Evolutionary conservation across 2,888 invertebrate species (phyloP), one percentile per base, ranked within the genome.

Genomic region (Zhengitettix transpicula): DNA sequence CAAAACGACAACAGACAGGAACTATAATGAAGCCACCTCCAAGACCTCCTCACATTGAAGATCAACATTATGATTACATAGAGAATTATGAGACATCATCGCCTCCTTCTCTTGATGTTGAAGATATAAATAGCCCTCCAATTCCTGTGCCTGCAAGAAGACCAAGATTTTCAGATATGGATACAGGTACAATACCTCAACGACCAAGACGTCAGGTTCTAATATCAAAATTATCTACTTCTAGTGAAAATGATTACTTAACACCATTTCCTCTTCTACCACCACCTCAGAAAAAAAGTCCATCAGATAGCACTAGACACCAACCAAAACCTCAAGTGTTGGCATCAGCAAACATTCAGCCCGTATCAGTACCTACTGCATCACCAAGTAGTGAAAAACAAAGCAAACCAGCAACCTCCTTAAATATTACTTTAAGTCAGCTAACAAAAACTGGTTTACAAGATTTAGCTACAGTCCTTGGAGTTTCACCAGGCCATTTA

Each of bases 391-490:
- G 60, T 17, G 60, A 62, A 12, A 52, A 53, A 2, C 58, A 63
- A 55, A 54, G 58, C 17, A 41, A 12, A 16, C 51, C 61, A 8
- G 53, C 42, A 66, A 72, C 70, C 59, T 72, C 73, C 8, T 77
- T 86, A 67, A 88, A 90, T 71, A 89, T 90, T 65, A 90, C 90
- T 1, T 77, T 91, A 61, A 85, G 83, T 67, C 89, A 92, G 70
- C 78, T 92, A 61, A 84, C 91, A 42, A 85, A 89, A 2, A 82
- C 88, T 69, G 87, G 87, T 65, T 81, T 92, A 69, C 85, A 86
- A 65, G 90, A 92, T 64, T 74, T 92, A 60, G 88, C 92, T 0
- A 70, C 75, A 16, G 85, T 86, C 75, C 77, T 81, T 61, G 84
- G 85, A 65, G 88, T 92, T 68, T 89, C 89, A 0, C 80, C 87